A percentile compares a stretch with the other conserved stretches of the same genome.
These are phyloP conservation scores for Leptopilina boulardi DNA, from an alignment of 1,140 invertebrate genomes.

Conservation along the genomic window DNA sequence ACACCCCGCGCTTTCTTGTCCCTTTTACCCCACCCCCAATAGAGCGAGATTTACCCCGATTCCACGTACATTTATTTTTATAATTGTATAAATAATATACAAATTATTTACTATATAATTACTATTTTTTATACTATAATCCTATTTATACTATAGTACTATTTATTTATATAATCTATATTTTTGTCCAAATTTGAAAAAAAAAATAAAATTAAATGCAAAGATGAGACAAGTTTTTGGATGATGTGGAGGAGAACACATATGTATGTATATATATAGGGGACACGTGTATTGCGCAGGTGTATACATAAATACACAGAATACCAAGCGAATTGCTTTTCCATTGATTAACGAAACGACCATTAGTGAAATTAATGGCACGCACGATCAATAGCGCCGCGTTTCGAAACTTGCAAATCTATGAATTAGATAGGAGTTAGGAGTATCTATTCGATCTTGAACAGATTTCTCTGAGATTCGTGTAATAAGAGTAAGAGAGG, in stretches of 20 bases:
- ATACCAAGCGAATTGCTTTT: slow-evolving; percentile 61
- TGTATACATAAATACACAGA: slow-evolving; percentile 47
- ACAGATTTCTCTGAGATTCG: slow-evolving; percentile 26
- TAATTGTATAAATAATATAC: no score
- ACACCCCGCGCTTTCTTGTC: not conserved
- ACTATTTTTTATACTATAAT: no score
- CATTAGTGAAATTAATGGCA: slow-evolving; percentile 73
- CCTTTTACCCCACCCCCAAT: slow-evolving; percentile 37
- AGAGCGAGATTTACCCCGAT: not conserved
- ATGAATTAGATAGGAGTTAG: slow-evolving; percentile 28
- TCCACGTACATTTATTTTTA: no score
- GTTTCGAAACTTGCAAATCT: slow-evolving; percentile 26
- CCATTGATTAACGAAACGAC: slow-evolving; percentile 71
- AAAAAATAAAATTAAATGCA: slow-evolving; percentile 1
- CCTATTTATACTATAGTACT: no score
- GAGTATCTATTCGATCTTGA: slow-evolving; percentile 28
- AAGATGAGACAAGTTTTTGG: slow-evolving; percentile 37
- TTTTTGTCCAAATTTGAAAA: no score
- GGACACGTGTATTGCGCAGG: slow-evolving; percentile 19
- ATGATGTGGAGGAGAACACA: not conserved
- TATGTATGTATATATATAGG: not conserved
- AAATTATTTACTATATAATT: no score
- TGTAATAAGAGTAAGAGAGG: not conserved
- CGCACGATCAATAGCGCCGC: slow-evolving; percentile 58
- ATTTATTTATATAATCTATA: no score